These are phyloP conservation scores for Hydrotaea diabolus DNA, from an alignment of 2,888 invertebrate genomes.

Conservation along the genomic window DNA sequence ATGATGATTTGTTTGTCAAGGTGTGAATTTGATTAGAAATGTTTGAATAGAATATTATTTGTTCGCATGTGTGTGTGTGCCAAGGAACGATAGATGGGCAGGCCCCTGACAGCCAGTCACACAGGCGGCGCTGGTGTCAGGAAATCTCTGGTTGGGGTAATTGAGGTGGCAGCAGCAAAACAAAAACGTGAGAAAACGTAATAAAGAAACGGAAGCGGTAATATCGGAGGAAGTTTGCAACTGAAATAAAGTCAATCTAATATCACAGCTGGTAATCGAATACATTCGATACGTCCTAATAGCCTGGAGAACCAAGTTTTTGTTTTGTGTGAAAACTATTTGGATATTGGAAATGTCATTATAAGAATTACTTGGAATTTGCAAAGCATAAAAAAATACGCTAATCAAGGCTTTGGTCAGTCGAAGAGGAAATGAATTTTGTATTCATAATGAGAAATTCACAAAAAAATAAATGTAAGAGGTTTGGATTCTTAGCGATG, in stretches of 20 bases:
- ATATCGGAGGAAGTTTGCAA: background rate
- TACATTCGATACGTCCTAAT: background rate
- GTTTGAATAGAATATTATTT: background rate
- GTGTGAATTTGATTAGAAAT: constrained; percentile 33
- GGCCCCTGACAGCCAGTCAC: background rate
- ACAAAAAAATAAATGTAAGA: too few relatives aligned
- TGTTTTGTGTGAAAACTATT: background rate
- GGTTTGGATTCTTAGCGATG: too few relatives aligned
- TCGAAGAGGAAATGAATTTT: background rate
- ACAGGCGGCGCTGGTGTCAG: background rate
- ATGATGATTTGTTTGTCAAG: constrained; percentile 42
- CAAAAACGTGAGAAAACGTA: background rate
- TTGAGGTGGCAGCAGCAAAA: background rate
- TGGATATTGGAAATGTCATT: background rate
- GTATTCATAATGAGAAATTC: too few relatives aligned
- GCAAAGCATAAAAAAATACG: too few relatives aligned
- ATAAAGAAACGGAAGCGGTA: background rate
- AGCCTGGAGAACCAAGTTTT: background rate
- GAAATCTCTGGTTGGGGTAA: background rate
- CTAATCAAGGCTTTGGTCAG: too few relatives aligned
- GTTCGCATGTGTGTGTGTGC: too few relatives aligned
- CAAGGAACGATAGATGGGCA: background rate
- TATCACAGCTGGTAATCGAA: background rate
- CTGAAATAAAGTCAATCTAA: background rate
- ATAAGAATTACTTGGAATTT: background rate